phyloP scores from a whole-genome alignment of 1,140 invertebrate genomes.

The Stegodyphus dumicola region DNA sequence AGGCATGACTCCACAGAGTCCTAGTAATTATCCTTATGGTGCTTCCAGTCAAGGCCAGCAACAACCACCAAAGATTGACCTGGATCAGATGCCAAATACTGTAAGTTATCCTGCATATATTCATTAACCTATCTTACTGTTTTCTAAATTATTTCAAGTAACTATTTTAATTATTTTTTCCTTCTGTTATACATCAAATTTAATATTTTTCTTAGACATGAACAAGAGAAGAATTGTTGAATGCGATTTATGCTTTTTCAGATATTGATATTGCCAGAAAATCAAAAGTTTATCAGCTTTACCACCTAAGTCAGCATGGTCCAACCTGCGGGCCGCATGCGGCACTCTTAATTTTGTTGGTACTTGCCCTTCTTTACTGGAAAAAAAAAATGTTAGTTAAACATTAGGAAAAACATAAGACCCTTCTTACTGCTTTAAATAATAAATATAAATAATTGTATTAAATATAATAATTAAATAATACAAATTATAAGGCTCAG shows the following conservation, averaged over 20 bases:
- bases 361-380: too few relatives aligned
- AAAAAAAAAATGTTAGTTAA: too few relatives aligned
- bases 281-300: neutral
- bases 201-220: neutral
- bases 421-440: too few relatives aligned
- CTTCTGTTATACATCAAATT: conserved; percentile 26
- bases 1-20: neutral
- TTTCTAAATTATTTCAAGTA: too few relatives aligned
- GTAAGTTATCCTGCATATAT: conserved; percentile 72
- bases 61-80: conserved; percentile 75
- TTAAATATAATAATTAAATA: too few relatives aligned
- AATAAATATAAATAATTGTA: too few relatives aligned
- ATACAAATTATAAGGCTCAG: too few relatives aligned
- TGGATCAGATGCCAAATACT: conserved; percentile 96
- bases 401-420: too few relatives aligned
- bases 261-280: neutral
- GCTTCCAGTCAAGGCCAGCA: neutral
- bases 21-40: conserved; percentile 38
- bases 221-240: neutral
- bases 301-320: too few relatives aligned
- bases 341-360: too few relatives aligned
- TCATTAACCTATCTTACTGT: neutral
- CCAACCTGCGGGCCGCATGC: too few relatives aligned
- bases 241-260: neutral
- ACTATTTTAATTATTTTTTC: neutral